These are phyloP conservation scores for Brachionus calyciflorus DNA, from an alignment of 1,140 invertebrate genomes.

Conservation along the genomic window DNA sequence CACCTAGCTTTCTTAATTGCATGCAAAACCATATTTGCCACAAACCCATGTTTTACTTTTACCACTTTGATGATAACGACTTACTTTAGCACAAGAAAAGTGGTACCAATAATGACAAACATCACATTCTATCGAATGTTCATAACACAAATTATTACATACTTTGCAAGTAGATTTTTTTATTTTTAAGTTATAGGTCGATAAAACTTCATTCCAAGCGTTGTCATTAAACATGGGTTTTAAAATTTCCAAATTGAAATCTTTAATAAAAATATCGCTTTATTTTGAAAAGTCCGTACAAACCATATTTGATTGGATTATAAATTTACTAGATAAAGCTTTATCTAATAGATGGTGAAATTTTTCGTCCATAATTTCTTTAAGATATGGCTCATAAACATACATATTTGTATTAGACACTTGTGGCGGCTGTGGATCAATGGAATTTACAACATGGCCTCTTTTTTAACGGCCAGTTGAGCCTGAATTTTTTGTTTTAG, in stretches of 20 bases:
- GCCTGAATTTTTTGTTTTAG: not conserved
- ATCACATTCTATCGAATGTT: too few species aligned
- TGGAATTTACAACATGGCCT: not conserved
- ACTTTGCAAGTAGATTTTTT: not conserved
- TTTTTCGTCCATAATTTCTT: too few species aligned
- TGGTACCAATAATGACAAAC: not conserved
- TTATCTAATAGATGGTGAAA: too few species aligned
- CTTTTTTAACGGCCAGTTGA: not conserved
- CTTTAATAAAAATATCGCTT: too few species aligned
- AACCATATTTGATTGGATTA: too few species aligned
- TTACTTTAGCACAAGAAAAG: constrained; percentile 15
- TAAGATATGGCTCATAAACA: too few species aligned
- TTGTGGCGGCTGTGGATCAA: not conserved
- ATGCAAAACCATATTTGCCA: not conserved
- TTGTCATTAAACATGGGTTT: too few species aligned
- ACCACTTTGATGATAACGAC: not conserved
- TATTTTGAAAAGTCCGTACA: too few species aligned
- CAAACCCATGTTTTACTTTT: not conserved
- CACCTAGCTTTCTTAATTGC: not conserved
- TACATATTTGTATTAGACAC: too few species aligned
- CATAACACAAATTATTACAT: not conserved
- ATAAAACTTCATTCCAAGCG: too few species aligned
- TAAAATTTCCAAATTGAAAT: too few species aligned
- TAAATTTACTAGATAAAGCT: too few species aligned
- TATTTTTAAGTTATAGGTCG: not conserved